Conservation (phyloP, 2,888 invertebrate species). For the Lithophane semibrunnea region DNA sequence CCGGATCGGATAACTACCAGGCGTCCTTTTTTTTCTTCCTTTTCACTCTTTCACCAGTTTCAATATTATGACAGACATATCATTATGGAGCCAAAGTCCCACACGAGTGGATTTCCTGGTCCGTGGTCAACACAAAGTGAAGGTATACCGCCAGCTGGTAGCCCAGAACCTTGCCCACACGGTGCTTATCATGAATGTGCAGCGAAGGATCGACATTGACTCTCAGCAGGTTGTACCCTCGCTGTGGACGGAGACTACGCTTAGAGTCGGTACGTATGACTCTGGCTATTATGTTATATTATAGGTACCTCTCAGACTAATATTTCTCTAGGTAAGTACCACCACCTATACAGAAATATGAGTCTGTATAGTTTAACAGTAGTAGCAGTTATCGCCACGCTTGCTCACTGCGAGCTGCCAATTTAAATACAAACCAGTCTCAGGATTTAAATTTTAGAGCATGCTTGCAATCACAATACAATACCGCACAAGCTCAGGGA, state of each 20-base stretch:
- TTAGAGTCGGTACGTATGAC: constrained; percentile 68
- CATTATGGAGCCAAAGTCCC: constrained; percentile 71
- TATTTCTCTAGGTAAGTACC: too few relatives aligned
- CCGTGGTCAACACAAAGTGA: constrained; percentile 53
- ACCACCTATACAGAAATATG: not conserved
- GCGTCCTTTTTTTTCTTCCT: not conserved
- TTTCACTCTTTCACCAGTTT: not conserved
- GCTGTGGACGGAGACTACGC: constrained; percentile 67
- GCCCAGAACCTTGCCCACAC: constrained; percentile 63
- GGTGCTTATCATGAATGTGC: constrained; percentile 72
- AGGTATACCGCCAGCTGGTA: constrained; percentile 64
- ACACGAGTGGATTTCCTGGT: constrained; percentile 71
- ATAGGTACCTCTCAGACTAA: not conserved
- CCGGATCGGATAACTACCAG: not conserved
- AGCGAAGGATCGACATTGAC: constrained; percentile 63
- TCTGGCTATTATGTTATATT: not conserved
- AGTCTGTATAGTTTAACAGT: not conserved
- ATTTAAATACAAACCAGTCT: not conserved
- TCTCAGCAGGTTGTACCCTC: constrained; percentile 35
- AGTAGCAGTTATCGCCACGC: not conserved
- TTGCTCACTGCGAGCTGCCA: not conserved
- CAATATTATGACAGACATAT: constrained; percentile 61
- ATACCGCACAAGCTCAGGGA: not conserved
- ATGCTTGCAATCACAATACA: not conserved
- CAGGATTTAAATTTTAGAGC: not conserved